Percentiles rank a stretch among this genome's conserved stretches.
Evolutionary conservation across 2,888 invertebrate species (phyloP).

Genomic region (Cryptocephalus primarius): DNA sequence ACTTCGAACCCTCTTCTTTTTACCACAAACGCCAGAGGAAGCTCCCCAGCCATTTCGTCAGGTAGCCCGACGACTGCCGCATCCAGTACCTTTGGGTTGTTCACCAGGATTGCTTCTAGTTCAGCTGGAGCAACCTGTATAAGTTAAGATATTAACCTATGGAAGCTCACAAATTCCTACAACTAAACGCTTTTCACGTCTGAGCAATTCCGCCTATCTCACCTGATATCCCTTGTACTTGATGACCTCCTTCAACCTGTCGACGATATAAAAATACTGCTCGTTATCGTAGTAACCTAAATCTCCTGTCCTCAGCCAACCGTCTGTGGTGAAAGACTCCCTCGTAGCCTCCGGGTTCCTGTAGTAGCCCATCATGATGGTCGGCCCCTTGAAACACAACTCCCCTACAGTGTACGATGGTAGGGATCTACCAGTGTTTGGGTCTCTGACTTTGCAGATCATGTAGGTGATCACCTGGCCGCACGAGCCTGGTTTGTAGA

Average conservation of each 20-base stretch:
- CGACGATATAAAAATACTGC: slow-evolving; percentile 70
- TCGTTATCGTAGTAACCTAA: slow-evolving; percentile 72
- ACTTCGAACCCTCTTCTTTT: slow-evolving; percentile 42
- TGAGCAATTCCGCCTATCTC: background rate
- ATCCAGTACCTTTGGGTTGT: slow-evolving; percentile 60
- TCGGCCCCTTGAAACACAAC: slow-evolving; percentile 57
- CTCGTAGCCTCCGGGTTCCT: slow-evolving; percentile 54
- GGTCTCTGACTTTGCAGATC: slow-evolving; percentile 51
- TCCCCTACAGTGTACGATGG: slow-evolving; percentile 63
- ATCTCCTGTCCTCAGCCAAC: slow-evolving; percentile 72
- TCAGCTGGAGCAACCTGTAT: slow-evolving; percentile 71
- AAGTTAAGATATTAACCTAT: background rate
- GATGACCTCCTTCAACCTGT: slow-evolving; percentile 80
- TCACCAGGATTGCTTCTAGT: slow-evolving; percentile 68
- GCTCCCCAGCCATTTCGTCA: slow-evolving; percentile 61
- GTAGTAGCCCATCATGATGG: slow-evolving; percentile 58
- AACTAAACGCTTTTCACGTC: background rate
- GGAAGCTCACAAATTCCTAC: background rate
- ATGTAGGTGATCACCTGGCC: slow-evolving; percentile 52
- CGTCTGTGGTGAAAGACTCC: slow-evolving; percentile 57
- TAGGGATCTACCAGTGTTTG: slow-evolving; percentile 48
- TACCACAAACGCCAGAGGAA: slow-evolving; percentile 68
- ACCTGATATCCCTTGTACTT: slow-evolving; percentile 79
- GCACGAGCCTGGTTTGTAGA: slow-evolving; percentile 46
- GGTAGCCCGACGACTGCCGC: slow-evolving; percentile 68